phyloP scores from a whole-genome alignment of 2,113 vertebrate genomes.

The Colaptes auratus region DNA sequence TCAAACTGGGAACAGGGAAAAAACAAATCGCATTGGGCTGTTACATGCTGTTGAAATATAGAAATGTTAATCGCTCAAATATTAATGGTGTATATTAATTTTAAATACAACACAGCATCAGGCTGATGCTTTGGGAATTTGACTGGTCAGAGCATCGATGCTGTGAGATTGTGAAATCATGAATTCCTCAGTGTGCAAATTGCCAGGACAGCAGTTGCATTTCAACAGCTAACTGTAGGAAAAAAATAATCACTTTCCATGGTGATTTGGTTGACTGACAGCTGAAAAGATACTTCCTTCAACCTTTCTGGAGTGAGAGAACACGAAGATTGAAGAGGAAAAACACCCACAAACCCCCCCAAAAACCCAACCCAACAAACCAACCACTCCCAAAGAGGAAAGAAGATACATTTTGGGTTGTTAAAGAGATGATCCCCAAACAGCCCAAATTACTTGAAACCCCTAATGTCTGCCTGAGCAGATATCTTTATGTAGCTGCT shows the following conservation, averaged over 20 bases:
- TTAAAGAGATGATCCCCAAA: not conserved
- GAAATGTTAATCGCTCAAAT: constrained; percentile 26
- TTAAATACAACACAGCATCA: not conserved
- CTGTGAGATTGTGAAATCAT: not conserved
- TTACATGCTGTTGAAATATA: not conserved
- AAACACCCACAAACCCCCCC: no score
- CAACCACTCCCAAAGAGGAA: not conserved
- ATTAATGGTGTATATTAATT: not conserved
- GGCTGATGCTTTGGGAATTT: not conserved
- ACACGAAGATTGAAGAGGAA: not conserved
- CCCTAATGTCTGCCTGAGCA: not conserved
- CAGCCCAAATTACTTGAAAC: not conserved
- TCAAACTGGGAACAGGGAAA: not conserved
- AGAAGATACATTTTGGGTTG: not conserved
- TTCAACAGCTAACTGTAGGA: not conserved
- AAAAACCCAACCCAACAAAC: no score
- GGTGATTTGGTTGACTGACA: not conserved
- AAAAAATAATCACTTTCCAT: not conserved
- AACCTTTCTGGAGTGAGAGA: not conserved
- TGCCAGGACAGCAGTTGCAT: not conserved
- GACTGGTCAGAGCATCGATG: not conserved
- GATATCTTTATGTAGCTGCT: not conserved
- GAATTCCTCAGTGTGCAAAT: not conserved
- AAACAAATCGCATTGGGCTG: not conserved
- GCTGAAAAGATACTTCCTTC: not conserved